Conservation (phyloP, 2,113 vertebrate genomes). For the Fulica atra region DNA sequence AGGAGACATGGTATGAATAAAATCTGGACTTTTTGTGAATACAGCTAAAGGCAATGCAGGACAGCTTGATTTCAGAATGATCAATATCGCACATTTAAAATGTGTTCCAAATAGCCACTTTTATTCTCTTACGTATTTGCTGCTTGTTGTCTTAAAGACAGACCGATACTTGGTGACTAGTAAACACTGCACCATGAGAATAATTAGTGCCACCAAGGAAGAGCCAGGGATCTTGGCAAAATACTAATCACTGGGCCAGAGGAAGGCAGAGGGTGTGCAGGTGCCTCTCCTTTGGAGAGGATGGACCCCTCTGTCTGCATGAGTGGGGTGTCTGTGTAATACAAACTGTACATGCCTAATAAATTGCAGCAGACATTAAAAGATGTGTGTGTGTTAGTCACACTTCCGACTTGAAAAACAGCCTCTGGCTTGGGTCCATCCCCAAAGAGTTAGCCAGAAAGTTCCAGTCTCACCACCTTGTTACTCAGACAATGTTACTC, state of each 20-base stretch:
- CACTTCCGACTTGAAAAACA: background rate
- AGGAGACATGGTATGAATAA: background rate
- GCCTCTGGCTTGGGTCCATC: background rate
- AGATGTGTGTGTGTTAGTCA: background rate
- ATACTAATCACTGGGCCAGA: background rate
- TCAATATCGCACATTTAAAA: background rate
- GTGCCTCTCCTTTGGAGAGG: background rate
- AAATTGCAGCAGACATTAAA: background rate
- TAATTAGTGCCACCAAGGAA: background rate
- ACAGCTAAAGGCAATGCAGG: background rate
- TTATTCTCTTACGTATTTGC: background rate
- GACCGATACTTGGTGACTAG: background rate
- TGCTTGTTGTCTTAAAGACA: background rate
- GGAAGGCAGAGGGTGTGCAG: background rate
- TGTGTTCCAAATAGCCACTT: background rate
- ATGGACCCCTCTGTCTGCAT: background rate
- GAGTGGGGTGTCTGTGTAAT: background rate
- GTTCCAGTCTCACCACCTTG: background rate
- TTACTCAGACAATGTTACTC: background rate
- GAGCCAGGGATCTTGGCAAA: background rate
- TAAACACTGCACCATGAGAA: background rate
- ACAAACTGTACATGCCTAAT: background rate
- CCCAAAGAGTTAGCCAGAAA: background rate
- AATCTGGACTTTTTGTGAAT: background rate
- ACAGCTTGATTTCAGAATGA: background rate